Evolutionary conservation across 2,888 invertebrate genomes (phyloP), one percentile per base, ranked within the genome.

Genomic region (Oscheius sp.): DNA sequence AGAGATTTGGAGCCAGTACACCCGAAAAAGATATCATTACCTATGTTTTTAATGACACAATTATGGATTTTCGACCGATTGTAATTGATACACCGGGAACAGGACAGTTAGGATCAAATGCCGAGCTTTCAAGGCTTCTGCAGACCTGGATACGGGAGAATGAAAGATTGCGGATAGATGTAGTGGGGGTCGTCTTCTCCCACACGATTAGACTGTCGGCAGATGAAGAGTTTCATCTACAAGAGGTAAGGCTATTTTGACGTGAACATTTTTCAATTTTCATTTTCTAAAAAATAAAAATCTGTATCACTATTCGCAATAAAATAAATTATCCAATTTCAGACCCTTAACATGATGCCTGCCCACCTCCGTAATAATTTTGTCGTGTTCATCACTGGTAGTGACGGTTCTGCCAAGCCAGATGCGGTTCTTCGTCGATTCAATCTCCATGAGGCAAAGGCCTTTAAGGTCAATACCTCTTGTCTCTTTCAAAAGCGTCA

Each of bases 31-130:
- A 73, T 8, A 73, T 81, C 2, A 76, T 71, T 36, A 78, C 75
- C 22, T 81, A 81, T 33, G 76, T 81, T 33, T 81, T 81, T 65
- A 81, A 81, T 54, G 72, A 78, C 2, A 77, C 81, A 2, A 38
- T 66, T 0, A 67, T 77, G 71, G 51, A 67, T 14, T 70, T 73
- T 24, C 61, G 78, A 12, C 81, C 81, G 2, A 73, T 81, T 12
- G 69, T 81, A 36, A 67, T 81, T 41, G 81, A 81, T 51, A 80
- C 80, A 3, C 80, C 80, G 1, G 75, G 74, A 2, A 74, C 74
- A 32, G 81, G 80, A 3, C 69, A 66, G 28, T 32, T 64, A 14
- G 49, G 56, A 73, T 74, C 6, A 54, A 64, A 67, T 38, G 14
- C n/a, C n/a, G 71, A 73, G 20, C 38, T 71, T 12, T 72, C 74